Evolutionary conservation across 1,140 invertebrate species (phyloP), one percentile per base, ranked within the genome.

Genomic region (Magallana angulata): DNA sequence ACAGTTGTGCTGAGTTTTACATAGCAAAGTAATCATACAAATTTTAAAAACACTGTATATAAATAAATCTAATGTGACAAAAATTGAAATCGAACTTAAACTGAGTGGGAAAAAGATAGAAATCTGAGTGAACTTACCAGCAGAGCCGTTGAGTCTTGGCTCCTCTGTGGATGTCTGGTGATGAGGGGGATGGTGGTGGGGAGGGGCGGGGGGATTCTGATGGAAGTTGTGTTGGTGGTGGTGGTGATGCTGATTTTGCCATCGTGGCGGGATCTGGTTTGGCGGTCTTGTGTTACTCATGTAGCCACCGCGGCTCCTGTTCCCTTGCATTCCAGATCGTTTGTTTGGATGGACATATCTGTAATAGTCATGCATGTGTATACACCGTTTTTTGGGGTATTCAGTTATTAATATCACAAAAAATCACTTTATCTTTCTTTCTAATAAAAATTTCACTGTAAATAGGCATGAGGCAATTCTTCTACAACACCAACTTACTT

Each of bases 281-380:
- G 62, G 84, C 12, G 48, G 60, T 30, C 62, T 18, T 48, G 57
- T 68, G 68, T 86, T 86, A 30, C 68, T n/a, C 56, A 80, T 58
- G 68, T 64, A 68, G 7, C 64, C 60, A 18, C 64, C 56, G 36
- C 64, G 84, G 36, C 16, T 24, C 14, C 59, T 9, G 24, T 68
- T 64, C 16, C 64, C 64, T 48, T 56, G 56, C 48, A 62, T 68
- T 57, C 86, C 86, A 24, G 86, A 24, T 30, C 86, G 86, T 83
- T 76, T 68, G 56, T 87, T 82, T 48, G 86, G 86, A 82, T 81
- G 86, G 18, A 87, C 62, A 58, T 87, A 87, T 64, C 86, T 87
- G 59, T 14, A 83, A 71, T 14, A 24, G 7, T 18, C 68, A 76
- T 48, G 36, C 36, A 48, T 5, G 36, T 48, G 36, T 48, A 48